Evolutionary conservation across 2,888 invertebrate genomes (phyloP), one percentile per base, ranked within the genome.

Genomic region (Eristalis arbustorum): DNA sequence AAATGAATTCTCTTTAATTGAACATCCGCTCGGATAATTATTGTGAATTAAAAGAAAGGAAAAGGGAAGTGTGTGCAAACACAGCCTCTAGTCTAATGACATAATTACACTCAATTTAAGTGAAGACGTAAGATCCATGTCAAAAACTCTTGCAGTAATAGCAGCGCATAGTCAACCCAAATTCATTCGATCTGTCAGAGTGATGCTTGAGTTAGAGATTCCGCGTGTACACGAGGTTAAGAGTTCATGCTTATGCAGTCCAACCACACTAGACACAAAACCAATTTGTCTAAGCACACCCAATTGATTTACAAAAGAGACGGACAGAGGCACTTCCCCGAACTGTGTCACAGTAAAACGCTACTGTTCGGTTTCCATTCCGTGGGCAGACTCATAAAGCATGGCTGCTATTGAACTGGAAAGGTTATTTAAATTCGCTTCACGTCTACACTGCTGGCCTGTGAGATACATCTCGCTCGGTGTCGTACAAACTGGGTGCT

Each of bases 301-400:
- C 79, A 84, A 84, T 84, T 78, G 78, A 84, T 78, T 84, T 69
- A 78, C 74, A 78, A 84, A 78, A 84, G 73, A 74, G 63, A 66
- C 14, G 31, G 28, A 23, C 22, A 61, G 13, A 42, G 18, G 11
- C 22, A 49, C n/a, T 28, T 31, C 25, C 18, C 79, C 42, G 68
- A 83, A 64, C 64, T 83, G 74, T 83, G 83, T 83, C 83, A 83
- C 68, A 64, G 18, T 69, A 59, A 64, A 69, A 49, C 69, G 69
- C 73, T 69, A 74, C 73, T 40, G 69, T 84, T 69, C 62, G 42
- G 69, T 69, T 68, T 37, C 14, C 34, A 56, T 61, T 67, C 42
- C 67, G 23, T 61, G 75, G 34, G 42, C 34, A 68, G 56, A 64
- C 68, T 31, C 59, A 25, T 59, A 59, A 59, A 23, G 13, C 14